Percentiles rank a stretch among this genome's conserved stretches.
phyloP scores from a whole-genome alignment of 2,888 invertebrate genomes.

The Elegia similella region DNA sequence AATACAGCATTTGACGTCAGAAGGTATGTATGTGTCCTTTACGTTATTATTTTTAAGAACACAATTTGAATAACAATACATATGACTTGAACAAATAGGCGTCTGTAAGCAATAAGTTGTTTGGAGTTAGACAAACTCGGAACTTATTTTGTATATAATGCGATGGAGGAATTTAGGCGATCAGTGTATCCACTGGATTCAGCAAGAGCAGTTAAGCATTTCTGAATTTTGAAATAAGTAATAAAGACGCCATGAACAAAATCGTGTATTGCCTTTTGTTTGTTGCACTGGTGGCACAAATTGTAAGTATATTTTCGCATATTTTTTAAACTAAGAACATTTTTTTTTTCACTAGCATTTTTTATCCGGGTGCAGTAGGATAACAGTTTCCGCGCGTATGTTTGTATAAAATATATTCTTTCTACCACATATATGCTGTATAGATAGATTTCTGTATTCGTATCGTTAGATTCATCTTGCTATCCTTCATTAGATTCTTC shows the following conservation, averaged over 20 bases:
- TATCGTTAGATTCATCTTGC: no score
- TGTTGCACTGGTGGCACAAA: conserved; percentile 17
- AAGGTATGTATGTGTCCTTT: conserved; percentile 5
- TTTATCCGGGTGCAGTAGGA: no score
- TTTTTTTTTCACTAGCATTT: no score
- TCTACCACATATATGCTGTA: no score
- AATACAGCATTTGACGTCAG: not conserved
- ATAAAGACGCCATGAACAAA: conserved; percentile 20
- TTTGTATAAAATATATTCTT: no score
- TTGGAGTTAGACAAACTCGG: not conserved
- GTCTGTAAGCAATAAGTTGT: not conserved
- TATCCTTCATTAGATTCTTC: no score
- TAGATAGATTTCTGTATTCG: no score
- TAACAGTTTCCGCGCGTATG: no score
- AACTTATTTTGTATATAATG: conserved; percentile 1
- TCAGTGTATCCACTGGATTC: not conserved
- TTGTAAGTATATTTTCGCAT: conserved; percentile 19
- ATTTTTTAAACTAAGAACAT: no score
- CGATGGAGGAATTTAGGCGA: not conserved
- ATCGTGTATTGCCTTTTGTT: conserved; percentile 17
- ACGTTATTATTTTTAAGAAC: not conserved
- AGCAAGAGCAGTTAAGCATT: not conserved
- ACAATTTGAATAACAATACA: conserved; percentile 1
- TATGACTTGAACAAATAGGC: conserved; percentile 1
- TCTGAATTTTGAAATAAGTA: not conserved